Percentiles rank a stretch among this genome's conserved stretches.
Conservation (phyloP, 2,797 vertebrate genomes). For the Mergus octosetaceus region DNA sequence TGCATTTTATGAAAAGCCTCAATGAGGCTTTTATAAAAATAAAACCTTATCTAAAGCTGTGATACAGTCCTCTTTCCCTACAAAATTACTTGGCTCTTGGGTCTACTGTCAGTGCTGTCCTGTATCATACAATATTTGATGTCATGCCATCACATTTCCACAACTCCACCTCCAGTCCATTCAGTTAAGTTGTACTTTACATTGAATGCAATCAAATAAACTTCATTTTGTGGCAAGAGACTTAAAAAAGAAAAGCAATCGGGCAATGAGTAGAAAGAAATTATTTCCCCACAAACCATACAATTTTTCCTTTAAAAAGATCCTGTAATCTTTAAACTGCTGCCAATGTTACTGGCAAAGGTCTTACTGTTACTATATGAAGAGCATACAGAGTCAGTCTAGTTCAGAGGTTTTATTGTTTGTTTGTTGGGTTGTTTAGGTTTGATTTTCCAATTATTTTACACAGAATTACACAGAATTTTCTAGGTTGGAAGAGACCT, state of each 20-base stretch:
- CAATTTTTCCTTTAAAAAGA: background rate
- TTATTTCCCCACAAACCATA: background rate
- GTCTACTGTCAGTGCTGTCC: background rate
- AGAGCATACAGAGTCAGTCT: background rate
- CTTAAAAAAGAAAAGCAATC: background rate
- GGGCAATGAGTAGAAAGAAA: background rate
- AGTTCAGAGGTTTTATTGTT: background rate
- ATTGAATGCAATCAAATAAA: background rate
- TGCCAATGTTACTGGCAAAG: background rate
- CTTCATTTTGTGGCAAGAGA: background rate
- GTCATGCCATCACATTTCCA: background rate
- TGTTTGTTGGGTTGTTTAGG: background rate
- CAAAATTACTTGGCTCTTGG: background rate
- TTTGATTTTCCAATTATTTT: background rate
- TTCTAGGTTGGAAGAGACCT: too few species aligned
- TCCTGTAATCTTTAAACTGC: background rate
- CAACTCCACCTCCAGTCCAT: background rate
- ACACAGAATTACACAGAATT: too few species aligned
- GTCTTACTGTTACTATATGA: background rate
- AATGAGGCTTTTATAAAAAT: background rate
- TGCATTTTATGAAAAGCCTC: background rate
- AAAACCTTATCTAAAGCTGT: background rate
- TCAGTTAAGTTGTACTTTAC: background rate
- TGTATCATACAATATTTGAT: background rate
- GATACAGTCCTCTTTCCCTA: background rate